Conservation (phyloP, 2,888 invertebrate genomes). For the Plemyria rubiginata region DNA sequence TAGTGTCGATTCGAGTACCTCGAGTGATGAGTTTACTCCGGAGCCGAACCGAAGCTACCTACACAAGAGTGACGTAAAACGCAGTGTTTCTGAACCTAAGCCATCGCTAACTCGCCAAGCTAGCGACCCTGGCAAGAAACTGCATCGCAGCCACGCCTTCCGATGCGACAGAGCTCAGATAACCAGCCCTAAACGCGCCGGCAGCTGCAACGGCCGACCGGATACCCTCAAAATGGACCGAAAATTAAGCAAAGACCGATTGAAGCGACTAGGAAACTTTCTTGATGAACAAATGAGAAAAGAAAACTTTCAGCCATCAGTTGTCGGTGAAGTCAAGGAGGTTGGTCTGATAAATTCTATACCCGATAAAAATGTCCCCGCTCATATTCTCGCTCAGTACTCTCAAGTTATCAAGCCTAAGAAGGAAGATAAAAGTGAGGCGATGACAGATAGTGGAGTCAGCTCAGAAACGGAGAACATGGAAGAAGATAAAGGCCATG, state of each 20-base stretch:
- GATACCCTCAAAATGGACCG: conserved; percentile 73
- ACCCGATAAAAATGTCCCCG: conserved; percentile 72
- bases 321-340: conserved; percentile 48
- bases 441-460: conserved; percentile 80
- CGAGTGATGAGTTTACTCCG: conserved; percentile 49
- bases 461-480: conserved; percentile 80
- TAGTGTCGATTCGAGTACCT: conserved; percentile 47
- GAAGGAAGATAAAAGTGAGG: conserved; percentile 67
- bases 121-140: conserved; percentile 82
- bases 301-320: conserved; percentile 64
- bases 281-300: conserved; percentile 77
- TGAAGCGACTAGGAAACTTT: conserved; percentile 71
- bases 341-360: conserved; percentile 54
- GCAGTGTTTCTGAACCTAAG: conserved; percentile 61
- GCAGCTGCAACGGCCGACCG: conserved; percentile 70
- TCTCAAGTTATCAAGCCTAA: conserved; percentile 75
- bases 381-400: conserved; percentile 78
- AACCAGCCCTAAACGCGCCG: conserved; percentile 66
- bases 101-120: conserved; percentile 69
- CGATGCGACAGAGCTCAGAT: conserved; percentile 78
- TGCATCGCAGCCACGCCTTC: conserved; percentile 86
- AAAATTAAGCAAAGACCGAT: conserved; percentile 70
- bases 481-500: conserved; percentile 71
- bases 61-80: conserved; percentile 67
- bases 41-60: conserved; percentile 73